Evolutionary conservation across 2,888 invertebrate genomes (phyloP), one percentile per base, ranked within the genome.

Genomic region (Bursaphelenchus okinawaensis): DNA sequence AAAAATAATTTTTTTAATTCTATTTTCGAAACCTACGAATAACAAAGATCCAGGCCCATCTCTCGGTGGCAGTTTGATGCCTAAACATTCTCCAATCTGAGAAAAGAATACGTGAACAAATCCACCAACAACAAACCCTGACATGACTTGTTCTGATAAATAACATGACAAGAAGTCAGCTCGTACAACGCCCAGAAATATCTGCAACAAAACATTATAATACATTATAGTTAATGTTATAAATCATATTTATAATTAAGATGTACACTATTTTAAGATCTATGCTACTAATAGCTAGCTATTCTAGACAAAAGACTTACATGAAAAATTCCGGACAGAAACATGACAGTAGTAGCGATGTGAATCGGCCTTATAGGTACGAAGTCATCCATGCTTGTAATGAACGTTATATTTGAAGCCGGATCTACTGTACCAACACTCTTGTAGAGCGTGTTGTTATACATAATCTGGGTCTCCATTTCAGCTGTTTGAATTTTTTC

Each of bases 81-180:
- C 80, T 7, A 80, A 64, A 12, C 74, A 68, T 24, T 77, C 75
- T 1, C 80, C 79, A 56, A 81, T 74, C 62, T 80, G 80, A 12
- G 80, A 76, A 56, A 80, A 80, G 62, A 80, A 78, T 0, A 80
- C 80, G 55, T 80, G 80, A 20, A 81, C 74, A 24, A 75, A 77
- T 20, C 80, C 80, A n/a, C 80, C 80, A 20, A 80, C 78, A 16
- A 80, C 73, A 67, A 80, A 80, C 1, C 80, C 80, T 8, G 74
- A 73, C 79, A 80, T 80, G 0, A 77, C 76, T 69, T 80, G 80
- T 29, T 80, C 80, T 1, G 79, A 81, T 60, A 80, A 76, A 54
- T 78, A 74, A 54, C 79, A 79, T 7, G 78, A 74, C 24, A 80
- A 62, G 65, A 78, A 77, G 52, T 80, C 79, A 7, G 77, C 64